phyloP scores from a whole-genome alignment of 1,140 invertebrate genomes.

The Atta colombica region DNA sequence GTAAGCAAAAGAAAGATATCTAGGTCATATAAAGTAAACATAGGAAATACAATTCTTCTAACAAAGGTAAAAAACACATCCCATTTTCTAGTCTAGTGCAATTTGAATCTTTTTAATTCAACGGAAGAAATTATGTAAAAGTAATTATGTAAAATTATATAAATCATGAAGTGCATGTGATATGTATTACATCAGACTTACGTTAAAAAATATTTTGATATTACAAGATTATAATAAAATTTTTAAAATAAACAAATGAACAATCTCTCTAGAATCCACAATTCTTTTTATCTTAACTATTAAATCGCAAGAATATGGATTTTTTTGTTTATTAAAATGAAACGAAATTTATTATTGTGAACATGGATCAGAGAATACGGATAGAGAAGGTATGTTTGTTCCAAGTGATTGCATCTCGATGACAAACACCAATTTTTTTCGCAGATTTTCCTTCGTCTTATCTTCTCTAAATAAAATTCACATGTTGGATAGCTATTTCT shows the following conservation, averaged over 20 bases:
- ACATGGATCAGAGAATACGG: not conserved
- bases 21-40: not conserved
- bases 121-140: not conserved
- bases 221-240: not conserved
- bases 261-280: not conserved
- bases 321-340: not conserved
- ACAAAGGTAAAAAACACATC: not conserved
- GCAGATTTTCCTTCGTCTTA: not conserved
- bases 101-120: not conserved
- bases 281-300: not conserved
- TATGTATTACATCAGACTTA: not conserved
- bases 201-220: not conserved
- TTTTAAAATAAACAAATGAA: not conserved
- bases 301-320: not conserved
- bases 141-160: not conserved
- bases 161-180: not conserved
- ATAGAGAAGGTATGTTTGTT: not conserved
- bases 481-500: not conserved
- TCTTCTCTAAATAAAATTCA: conserved; percentile 12
- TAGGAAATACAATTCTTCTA: not conserved
- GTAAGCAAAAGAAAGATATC: not conserved
- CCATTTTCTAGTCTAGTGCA: not conserved
- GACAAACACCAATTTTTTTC: conserved; percentile 2
- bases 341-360: not conserved
- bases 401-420: not conserved